Evolutionary conservation across 2,113 vertebrate genomes (phyloP), one percentile per base, ranked within the genome.

Genomic region (Ariopsis seemanni): DNA sequence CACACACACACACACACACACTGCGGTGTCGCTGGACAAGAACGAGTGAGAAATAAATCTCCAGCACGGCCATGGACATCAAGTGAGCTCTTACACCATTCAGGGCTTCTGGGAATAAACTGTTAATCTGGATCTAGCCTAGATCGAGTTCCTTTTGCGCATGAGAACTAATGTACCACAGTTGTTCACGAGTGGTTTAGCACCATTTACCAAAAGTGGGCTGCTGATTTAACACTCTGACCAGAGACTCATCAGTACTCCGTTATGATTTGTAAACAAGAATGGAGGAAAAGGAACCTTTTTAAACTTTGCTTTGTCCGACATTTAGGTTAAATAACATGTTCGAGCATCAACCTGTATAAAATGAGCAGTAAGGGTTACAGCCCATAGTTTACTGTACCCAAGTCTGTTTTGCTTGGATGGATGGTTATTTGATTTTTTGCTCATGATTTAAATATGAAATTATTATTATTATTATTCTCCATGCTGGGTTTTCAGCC

Each of bases 131-230:
- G 63, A 55, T 55, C 0, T 10, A 12, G 55, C 14, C 10, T 20
- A 55, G 10, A 84, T 84, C 67, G 69, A 84, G 53, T 72, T 84
- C 52, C 52, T 42, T 42, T 42, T 58, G 27, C 52, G 57, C 30
- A 7, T 15, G 52, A 58, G 27, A 84, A 58, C 25, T 42, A 69
- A 55, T 42, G 42, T 42, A 69, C 82, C 82, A 30, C 48, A 83
- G 60, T 83, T 67, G 62, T 83, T 83, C 60, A 25, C 84, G 63
- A 71, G 63, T 25, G 63, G 82, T 84, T 84, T 84, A 30, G 15
- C 63, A 84, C 82, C 63, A 55, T 5, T 72, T 67, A 71, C 67
- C 79, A 48, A 48, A 82, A 17, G 17, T 42, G 42, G 42, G 42
- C 42, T 42, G 62, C 30, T 42, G 57, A 82, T 82, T 62, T 42